Conservation (phyloP, 2,113 vertebrate species). For the Pygoscelis adeliae region DNA sequence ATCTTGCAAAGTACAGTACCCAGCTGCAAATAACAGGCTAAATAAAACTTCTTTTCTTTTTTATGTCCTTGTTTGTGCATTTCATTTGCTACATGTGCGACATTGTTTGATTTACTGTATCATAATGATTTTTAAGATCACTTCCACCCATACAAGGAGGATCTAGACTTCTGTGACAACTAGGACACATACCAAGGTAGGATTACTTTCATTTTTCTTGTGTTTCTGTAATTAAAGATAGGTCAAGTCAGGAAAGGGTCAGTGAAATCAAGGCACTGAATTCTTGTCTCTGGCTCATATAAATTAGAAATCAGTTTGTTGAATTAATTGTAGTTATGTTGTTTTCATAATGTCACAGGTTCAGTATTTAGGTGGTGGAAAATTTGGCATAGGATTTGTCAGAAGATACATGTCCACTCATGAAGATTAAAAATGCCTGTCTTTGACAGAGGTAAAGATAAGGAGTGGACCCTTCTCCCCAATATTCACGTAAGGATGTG, state of each 20-base stretch:
- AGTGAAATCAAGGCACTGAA: not conserved
- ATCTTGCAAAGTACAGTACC: not conserved
- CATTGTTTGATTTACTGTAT: not conserved
- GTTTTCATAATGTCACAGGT: not conserved
- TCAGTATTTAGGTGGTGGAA: not conserved
- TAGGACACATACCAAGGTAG: not conserved
- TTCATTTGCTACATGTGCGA: not conserved
- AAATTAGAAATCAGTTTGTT: not conserved
- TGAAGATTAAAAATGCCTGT: not conserved
- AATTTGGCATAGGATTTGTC: not conserved
- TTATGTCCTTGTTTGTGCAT: not conserved
- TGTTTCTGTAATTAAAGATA: not conserved
- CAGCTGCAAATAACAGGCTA: not conserved
- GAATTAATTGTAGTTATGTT: not conserved
- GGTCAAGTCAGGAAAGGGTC: not conserved
- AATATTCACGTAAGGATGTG: not conserved
- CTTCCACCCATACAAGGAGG: not conserved
- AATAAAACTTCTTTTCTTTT: not conserved
- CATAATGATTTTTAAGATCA: not conserved
- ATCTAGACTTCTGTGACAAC: not conserved
- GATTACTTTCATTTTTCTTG: not conserved
- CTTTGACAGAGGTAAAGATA: not conserved
- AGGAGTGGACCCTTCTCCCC: not conserved
- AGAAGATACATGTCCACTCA: not conserved
- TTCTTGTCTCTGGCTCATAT: not conserved